Base-by-base conservation (phyloP, 2,888 invertebrate species). In the Carabus problematicus region DNA sequence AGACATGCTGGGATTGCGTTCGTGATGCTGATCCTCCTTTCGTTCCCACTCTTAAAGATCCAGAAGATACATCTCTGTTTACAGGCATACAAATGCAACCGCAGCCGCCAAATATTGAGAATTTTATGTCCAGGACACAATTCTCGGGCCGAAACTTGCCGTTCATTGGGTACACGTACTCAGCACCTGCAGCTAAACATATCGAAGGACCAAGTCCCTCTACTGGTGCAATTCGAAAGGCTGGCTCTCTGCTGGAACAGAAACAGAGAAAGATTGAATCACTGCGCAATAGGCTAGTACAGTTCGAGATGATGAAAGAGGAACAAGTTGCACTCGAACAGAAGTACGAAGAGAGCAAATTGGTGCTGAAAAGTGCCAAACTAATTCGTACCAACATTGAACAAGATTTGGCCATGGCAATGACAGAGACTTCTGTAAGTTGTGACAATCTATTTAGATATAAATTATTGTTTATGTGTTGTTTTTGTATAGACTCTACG, bases 31-130 rank as follows among this genome's bases (percentile, higher is more conserved):
- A 88, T 0, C 94, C 95, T 0, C 94, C 94, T 0, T 92, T 90
- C 82, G 91, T 95, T 18, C 95, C 95, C 0, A 86, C 86, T 60
- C 84, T 94, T 9, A 86, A 86, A 49, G 88, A 91, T 1, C 82
- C 88, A 3, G 93, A 94, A 75, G 95, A 95, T 81, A 89, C 91
- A 1, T 88, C 91, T 1, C 90, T 91, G 82, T 92, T 94, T 82
- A 79, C 82, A 4, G 85, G 86, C 58, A 80, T 86, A 12, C 83
- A 85, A n/a, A 80, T 82, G 45, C 87, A 87, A 70, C 82, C 80
- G 16, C 81, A 84, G 9, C 80, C 85, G 6, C 87, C 87, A 7
- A 85, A 85, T 76, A 81, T 87, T 75, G 83, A 88, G 75, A 86
- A 86, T 70, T 87, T 88, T 77, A 84, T 87, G 71, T 82, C 83